Conservation (phyloP, 1,140 invertebrate genomes). For the Pseudomyrmex gracilis region DNA sequence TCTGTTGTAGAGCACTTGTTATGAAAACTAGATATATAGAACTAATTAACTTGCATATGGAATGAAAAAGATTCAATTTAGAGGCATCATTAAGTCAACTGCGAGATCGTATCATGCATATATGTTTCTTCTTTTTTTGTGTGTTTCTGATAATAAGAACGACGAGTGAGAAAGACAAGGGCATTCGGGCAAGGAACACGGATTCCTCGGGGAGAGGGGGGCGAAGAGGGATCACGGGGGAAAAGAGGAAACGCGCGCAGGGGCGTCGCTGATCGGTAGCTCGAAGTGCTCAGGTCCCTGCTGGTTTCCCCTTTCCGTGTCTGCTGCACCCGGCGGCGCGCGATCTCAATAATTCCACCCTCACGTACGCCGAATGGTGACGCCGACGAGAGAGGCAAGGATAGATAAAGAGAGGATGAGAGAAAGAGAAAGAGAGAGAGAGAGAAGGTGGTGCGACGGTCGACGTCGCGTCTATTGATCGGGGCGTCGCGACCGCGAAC, state of each 20-base stretch:
- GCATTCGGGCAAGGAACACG: not conserved
- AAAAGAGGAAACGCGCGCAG: conserved; percentile 32
- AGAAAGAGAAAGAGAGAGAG: conserved; percentile 51
- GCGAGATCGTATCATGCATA: not conserved
- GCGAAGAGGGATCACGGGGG: not conserved
- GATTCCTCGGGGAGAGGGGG: not conserved
- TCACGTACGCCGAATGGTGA: conserved; percentile 63
- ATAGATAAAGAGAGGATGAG: conserved; percentile 46
- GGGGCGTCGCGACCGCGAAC: conserved; percentile 75
- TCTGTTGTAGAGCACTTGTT: no score
- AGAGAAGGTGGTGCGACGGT: conserved; percentile 9
- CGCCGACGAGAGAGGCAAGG: conserved; percentile 19
- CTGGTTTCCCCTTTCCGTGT: conserved; percentile 25
- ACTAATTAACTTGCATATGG: no score
- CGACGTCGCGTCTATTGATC: conserved; percentile 81
- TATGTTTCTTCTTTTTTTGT: conserved; percentile 9
- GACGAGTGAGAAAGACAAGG: conserved; percentile 6
- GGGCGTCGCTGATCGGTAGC: conserved; percentile 69
- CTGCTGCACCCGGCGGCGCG: conserved; percentile 46
- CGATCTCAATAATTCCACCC: conserved; percentile 75
- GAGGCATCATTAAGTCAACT: not conserved
- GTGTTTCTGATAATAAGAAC: not conserved
- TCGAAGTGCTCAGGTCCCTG: conserved; percentile 55
- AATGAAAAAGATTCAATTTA: no score
- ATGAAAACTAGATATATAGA: no score